phyloP scores from a whole-genome alignment of 1,140 invertebrate genomes.

The Drosophila lini region DNA sequence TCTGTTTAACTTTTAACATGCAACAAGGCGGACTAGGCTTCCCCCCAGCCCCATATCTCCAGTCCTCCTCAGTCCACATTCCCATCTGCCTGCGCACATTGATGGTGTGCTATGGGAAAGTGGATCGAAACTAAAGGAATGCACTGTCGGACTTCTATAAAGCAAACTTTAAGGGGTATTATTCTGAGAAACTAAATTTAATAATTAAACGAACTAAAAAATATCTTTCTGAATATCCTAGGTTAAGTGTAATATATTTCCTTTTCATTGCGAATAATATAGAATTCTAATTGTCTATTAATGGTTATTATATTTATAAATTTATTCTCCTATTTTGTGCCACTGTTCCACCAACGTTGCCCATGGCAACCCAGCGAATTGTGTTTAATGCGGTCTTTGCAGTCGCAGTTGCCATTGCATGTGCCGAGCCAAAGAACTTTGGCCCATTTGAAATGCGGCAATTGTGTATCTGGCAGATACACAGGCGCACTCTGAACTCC shows the following conservation, averaged over 20 bases:
- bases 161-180: no score
- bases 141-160: background rate
- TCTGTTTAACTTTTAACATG: constrained; percentile 79
- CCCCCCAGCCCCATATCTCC: background rate
- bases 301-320: no score
- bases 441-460: constrained; percentile 61
- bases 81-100: background rate
- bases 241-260: background rate
- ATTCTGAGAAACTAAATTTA: background rate
- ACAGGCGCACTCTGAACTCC: constrained; percentile 56
- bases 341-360: constrained; percentile 31
- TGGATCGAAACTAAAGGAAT: constrained; percentile 25
- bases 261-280: background rate
- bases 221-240: no score
- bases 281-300: no score
- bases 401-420: constrained; percentile 28
- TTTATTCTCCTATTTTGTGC: background rate
- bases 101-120: constrained; percentile 22
- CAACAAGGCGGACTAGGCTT: constrained; percentile 46
- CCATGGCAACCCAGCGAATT: constrained; percentile 46
- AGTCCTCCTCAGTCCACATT: background rate
- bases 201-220: background rate
- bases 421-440: constrained; percentile 49
- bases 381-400: constrained; percentile 54
- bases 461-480: constrained; percentile 56